phyloP scores from a whole-genome alignment of 2,888 invertebrate species.

The Agrenia bidenticulata region DNA sequence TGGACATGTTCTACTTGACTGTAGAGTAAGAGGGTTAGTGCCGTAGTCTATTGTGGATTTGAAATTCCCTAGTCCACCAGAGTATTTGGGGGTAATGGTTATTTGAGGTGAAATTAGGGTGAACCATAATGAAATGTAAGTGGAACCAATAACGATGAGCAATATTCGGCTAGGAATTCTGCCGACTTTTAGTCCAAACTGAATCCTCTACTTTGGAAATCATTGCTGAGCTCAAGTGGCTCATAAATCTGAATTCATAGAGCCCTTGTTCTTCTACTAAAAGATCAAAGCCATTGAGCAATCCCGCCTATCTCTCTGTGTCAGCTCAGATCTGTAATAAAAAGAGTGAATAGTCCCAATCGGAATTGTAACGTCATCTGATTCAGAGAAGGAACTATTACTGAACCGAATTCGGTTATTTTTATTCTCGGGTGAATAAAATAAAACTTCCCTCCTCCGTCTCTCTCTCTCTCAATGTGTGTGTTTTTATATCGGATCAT shows the following conservation, averaged over 20 bases:
- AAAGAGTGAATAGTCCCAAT: conserved; percentile 4
- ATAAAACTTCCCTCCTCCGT: too few relatives aligned
- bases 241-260: conserved; percentile 17
- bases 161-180: conserved; percentile 3
- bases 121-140: conserved; percentile 22
- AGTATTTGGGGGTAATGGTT: background rate
- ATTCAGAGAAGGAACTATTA: too few relatives aligned
- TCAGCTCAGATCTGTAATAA: background rate
- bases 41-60: background rate
- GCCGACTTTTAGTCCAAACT: conserved; percentile 2
- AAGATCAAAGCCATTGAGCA: conserved; percentile 1
- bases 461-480: too few relatives aligned
- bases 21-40: background rate
- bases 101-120: conserved; percentile 24
- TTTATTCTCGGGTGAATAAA: too few relatives aligned
- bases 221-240: background rate
- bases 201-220: background rate
- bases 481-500: too few relatives aligned
- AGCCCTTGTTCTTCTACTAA: background rate
- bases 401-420: too few relatives aligned
- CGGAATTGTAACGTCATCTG: background rate
- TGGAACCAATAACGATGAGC: conserved; percentile 9
- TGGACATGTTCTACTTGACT: too few relatives aligned
- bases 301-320: background rate
- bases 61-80: too few relatives aligned